A percentile compares a stretch with the other conserved stretches of the same genome.
Conservation (phyloP, 2,888 invertebrate genomes). For the Plebejus melissa region DNA sequence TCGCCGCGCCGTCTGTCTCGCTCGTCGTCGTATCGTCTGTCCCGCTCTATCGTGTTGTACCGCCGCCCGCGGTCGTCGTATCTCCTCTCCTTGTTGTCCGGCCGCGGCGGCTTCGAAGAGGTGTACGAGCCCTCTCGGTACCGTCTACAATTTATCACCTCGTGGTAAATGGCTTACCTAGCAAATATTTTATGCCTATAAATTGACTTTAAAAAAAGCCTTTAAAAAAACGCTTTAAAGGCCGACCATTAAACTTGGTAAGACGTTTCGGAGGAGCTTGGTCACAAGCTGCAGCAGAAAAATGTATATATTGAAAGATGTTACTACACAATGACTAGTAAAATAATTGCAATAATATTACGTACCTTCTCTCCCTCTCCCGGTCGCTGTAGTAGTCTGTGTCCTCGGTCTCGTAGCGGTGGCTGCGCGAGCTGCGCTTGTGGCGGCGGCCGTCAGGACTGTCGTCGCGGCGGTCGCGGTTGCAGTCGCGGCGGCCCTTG, state of each 20-base stretch:
- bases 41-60: constrained; percentile 29
- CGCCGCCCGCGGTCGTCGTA: constrained; percentile 43
- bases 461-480: constrained; percentile 53
- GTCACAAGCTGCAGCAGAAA: too few relatives aligned
- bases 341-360: too few relatives aligned
- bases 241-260: too few relatives aligned
- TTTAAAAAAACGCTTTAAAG: too few relatives aligned
- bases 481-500: constrained; percentile 48
- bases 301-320: background rate
- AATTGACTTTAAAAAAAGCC: too few relatives aligned
- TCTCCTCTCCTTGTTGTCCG: constrained; percentile 60
- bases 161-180: background rate
- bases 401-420: constrained; percentile 82
- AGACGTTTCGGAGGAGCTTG: too few relatives aligned
- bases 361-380: constrained; percentile 74
- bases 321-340: too few relatives aligned
- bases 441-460: constrained; percentile 55
- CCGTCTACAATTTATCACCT: constrained; percentile 47
- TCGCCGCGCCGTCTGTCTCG: constrained; percentile 45
- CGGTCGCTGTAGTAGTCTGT: constrained; percentile 84
- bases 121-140: constrained; percentile 74
- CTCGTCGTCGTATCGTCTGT: constrained; percentile 49
- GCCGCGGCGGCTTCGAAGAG: constrained; percentile 65
- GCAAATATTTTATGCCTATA: too few relatives aligned
- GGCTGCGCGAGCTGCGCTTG: constrained; percentile 61